These are phyloP conservation scores for Xylota segnis DNA, from an alignment of 2,888 invertebrate species.

Conservation along the genomic window DNA sequence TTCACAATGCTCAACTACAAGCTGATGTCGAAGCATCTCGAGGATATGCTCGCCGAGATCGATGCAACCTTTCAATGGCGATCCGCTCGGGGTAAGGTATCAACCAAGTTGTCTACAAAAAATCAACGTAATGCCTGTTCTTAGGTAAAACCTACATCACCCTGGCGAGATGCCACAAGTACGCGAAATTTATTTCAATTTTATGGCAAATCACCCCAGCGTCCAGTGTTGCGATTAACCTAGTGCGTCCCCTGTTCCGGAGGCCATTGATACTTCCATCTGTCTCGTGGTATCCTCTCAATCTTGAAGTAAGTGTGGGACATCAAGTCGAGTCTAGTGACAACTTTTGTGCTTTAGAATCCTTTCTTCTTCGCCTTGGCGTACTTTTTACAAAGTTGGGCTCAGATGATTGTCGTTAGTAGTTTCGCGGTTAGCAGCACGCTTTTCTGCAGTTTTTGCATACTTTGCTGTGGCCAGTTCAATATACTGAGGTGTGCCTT, in stretches of 20 bases:
- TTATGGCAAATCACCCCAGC: conserved; percentile 3
- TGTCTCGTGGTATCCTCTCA: conserved; percentile 27
- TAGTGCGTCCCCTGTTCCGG: not conserved
- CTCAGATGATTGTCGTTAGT: conserved; percentile 46
- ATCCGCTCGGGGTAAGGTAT: conserved; percentile 22
- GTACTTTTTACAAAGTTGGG: conserved; percentile 51
- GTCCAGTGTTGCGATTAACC: not conserved
- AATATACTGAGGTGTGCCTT: conserved; percentile 52
- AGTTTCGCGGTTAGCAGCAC: conserved; percentile 56
- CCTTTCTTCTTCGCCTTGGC: conserved; percentile 42
- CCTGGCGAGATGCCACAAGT: conserved; percentile 2
- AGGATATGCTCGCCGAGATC: not conserved
- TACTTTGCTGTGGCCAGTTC: conserved; percentile 60
- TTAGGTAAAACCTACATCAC: conserved; percentile 42
- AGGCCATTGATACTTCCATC: not conserved
- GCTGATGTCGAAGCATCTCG: not conserved
- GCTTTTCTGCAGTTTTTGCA: conserved; percentile 36
- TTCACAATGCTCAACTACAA: not conserved
- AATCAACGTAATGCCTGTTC: not conserved
- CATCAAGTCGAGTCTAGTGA: not conserved
- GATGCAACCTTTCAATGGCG: conserved; percentile 27
- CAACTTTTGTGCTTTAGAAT: conserved; percentile 8
- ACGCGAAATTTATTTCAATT: conserved; percentile 1
- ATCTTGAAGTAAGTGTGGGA: not conserved
- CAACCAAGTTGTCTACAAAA: not conserved